Conservation (phyloP, 2,113 vertebrate genomes). For the Thryonomys swinderianus region DNA sequence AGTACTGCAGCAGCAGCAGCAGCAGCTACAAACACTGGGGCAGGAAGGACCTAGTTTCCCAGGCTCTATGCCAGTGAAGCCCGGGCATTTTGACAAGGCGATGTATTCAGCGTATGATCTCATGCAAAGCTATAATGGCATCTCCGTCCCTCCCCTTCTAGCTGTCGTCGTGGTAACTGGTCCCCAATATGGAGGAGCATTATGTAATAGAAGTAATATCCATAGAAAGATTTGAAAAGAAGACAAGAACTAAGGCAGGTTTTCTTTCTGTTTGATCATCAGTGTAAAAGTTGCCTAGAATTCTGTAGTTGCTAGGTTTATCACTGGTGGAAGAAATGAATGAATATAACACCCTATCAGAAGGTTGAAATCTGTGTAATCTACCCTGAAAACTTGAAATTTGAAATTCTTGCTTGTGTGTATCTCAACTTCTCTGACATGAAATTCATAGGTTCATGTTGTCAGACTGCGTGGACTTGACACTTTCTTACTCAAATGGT, state of each 20-base stretch:
- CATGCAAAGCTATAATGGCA: background rate
- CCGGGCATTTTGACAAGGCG: background rate
- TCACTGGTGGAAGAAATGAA: background rate
- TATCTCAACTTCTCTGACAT: background rate
- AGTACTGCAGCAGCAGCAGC: rapidly evolving
- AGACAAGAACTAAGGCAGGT: background rate
- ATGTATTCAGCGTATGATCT: background rate
- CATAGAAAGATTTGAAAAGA: background rate
- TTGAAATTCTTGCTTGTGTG: slow-evolving; percentile 28
- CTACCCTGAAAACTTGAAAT: slow-evolving; percentile 11
- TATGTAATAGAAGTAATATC: background rate
- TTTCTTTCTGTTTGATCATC: background rate
- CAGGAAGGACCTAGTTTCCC: slow-evolving; percentile 16
- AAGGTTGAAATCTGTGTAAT: background rate
- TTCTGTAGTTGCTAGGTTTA: slow-evolving; percentile 6
- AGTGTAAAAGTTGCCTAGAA: background rate
- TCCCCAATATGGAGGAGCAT: background rate
- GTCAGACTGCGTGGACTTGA: slow-evolving; percentile 43
- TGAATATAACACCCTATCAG: background rate
- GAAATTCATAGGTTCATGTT: slow-evolving; percentile 53
- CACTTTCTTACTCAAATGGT: slow-evolving; percentile 47
- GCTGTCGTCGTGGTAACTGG: background rate
- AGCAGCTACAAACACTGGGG: background rate
- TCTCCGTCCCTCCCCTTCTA: background rate
- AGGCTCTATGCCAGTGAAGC: background rate